Conservation (phyloP, 2,797 vertebrate genomes). For the Coreius guichenoti region DNA sequence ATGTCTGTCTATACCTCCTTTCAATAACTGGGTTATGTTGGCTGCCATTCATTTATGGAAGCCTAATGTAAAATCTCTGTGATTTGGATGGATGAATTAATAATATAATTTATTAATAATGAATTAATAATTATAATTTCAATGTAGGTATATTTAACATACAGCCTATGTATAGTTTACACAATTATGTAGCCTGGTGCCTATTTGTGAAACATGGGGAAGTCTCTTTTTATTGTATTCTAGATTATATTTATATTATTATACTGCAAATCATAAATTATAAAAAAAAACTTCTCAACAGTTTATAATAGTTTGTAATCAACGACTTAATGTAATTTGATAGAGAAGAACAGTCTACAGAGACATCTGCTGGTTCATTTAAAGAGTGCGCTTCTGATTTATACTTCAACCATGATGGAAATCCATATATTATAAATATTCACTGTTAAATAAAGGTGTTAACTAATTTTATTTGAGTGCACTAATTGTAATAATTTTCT, state of each 20-base stretch:
- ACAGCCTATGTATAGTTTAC: too few species aligned
- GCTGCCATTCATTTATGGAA: not conserved
- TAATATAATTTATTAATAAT: too few species aligned
- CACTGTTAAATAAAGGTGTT: not conserved
- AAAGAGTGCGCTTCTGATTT: slow-evolving; percentile 7
- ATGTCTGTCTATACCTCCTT: not conserved
- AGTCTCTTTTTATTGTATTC: not conserved
- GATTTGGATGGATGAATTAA: not conserved
- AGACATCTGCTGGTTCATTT: slow-evolving; percentile 24
- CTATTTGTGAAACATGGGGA: not conserved
- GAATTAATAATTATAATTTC: not conserved
- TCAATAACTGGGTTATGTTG: not conserved
- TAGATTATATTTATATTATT: not conserved
- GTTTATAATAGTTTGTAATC: not conserved
- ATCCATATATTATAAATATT: not conserved
- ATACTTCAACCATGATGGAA: not conserved
- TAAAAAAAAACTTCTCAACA: not conserved
- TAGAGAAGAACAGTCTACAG: not conserved
- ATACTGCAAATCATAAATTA: not conserved
- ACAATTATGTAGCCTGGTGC: too few species aligned
- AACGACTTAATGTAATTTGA: not conserved
- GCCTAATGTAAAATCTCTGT: not conserved
- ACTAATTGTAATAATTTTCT: not conserved
- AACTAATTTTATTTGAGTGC: not conserved
- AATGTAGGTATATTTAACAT: too few species aligned